A percentile compares a stretch with the other conserved stretches of the same genome.
phyloP scores from a whole-genome alignment of 1,140 invertebrate species.

The Drosophila arizonae region DNA sequence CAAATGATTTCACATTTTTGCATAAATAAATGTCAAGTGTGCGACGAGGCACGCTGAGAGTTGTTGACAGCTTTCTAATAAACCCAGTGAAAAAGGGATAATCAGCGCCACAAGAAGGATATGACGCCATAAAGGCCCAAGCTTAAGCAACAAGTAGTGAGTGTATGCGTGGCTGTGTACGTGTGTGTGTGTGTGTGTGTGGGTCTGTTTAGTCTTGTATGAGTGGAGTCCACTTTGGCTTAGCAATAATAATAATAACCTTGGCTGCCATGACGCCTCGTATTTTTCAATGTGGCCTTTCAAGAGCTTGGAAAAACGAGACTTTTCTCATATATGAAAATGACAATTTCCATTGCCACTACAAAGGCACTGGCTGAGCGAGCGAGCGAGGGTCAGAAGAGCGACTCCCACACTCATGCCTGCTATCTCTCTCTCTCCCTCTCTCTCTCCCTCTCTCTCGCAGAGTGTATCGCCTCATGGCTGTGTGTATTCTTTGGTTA shows the following conservation, averaged over 20 bases:
- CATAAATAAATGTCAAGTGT: slow-evolving; percentile 81
- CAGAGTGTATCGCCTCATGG: not conserved
- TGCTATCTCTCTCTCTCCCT: not conserved
- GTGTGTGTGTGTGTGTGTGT: not conserved
- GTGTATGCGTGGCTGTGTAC: not conserved
- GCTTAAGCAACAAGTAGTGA: slow-evolving; percentile 61
- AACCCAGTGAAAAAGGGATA: slow-evolving; percentile 74
- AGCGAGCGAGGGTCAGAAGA: slow-evolving; percentile 3
- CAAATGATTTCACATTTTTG: slow-evolving; percentile 82
- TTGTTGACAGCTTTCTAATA: slow-evolving; percentile 80
- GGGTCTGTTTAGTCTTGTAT: slow-evolving; percentile 5
- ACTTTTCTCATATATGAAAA: slow-evolving; percentile 57
- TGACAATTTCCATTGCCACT: slow-evolving; percentile 75
- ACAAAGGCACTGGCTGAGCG: slow-evolving; percentile 45
- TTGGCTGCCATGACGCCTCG: slow-evolving; percentile 66
- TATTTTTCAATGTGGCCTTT: slow-evolving; percentile 62
- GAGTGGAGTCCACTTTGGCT: slow-evolving; percentile 64
- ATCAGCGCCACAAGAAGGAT: slow-evolving; percentile 54
- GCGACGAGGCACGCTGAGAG: slow-evolving; percentile 68
- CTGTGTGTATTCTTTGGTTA: slow-evolving; percentile 58
- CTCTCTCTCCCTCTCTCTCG: not conserved
- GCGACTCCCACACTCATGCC: slow-evolving; percentile 1
- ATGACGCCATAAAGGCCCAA: slow-evolving; percentile 30
- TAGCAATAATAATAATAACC: slow-evolving; percentile 76
- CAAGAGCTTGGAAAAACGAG: slow-evolving; percentile 30